Conservation (phyloP, 2,113 vertebrate genomes). For the Ariopsis seemanni region DNA sequence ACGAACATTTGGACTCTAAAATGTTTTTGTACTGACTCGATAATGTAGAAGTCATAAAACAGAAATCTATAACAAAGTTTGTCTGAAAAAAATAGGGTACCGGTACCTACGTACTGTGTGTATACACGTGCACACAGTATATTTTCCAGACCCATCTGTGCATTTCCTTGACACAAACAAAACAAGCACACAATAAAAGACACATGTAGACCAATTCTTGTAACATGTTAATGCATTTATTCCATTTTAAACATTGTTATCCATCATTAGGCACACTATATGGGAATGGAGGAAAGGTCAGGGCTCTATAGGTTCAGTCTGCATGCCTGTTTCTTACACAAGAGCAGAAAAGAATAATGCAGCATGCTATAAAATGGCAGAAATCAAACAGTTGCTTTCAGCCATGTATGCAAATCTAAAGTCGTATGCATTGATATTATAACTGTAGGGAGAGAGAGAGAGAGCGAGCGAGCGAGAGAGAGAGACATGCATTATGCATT, state of each 20-base stretch:
- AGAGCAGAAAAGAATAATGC: constrained; percentile 51
- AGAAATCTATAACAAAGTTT: no score
- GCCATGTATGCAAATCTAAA: constrained; percentile 9
- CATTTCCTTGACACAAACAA: not conserved
- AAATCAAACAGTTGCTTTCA: constrained; percentile 34
- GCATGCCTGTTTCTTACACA: constrained; percentile 61
- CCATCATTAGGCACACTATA: constrained; percentile 68
- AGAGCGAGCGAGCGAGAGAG: constrained; percentile 15
- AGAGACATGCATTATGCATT: constrained; percentile 8
- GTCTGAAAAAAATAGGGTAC: no score
- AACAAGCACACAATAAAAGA: constrained; percentile 5
- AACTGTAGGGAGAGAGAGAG: constrained; percentile 4
- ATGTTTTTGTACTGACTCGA: no score
- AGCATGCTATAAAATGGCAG: constrained; percentile 58
- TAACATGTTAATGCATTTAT: constrained; percentile 62
- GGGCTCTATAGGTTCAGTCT: constrained; percentile 48
- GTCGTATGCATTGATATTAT: not conserved
- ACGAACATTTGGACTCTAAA: no score
- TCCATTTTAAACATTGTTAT: constrained; percentile 56
- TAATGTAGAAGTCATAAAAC: no score
- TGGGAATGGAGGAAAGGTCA: constrained; percentile 53
- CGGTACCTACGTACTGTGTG: no score
- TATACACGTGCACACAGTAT: no score
- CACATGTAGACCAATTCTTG: constrained; percentile 1
- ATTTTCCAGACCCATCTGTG: not conserved